phyloP scores from a whole-genome alignment of 2,888 invertebrate species.

The Mimachlamys varia region DNA sequence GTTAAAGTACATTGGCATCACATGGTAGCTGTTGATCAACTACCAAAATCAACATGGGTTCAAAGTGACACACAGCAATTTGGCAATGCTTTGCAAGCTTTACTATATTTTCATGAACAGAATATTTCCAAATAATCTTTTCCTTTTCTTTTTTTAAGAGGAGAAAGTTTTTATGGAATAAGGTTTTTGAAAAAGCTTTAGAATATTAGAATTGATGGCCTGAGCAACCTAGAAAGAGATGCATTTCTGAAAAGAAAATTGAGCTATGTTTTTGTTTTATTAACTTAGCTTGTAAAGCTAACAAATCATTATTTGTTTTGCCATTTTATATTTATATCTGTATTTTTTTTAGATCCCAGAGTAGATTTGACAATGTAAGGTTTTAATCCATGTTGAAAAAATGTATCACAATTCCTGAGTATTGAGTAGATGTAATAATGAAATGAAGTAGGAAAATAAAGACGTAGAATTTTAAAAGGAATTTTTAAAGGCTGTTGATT shows the following conservation, averaged over 20 bases:
- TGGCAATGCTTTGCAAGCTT: neutral
- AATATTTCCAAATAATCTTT: neutral
- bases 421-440: neutral
- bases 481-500: neutral
- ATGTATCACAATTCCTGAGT: neutral
- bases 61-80: neutral
- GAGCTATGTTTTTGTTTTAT: neutral
- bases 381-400: neutral
- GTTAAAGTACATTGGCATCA: neutral
- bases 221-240: neutral
- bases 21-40: neutral
- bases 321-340: neutral
- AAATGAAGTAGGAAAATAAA: neutral
- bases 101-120: neutral
- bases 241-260: neutral
- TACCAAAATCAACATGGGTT: neutral
- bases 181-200: neutral
- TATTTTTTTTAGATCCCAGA: too few species aligned
- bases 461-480: neutral
- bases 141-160: neutral
- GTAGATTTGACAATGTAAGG: too few species aligned
- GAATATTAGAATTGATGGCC: neutral
- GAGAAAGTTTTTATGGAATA: neutral
- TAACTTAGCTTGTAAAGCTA: neutral
- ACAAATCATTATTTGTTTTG: neutral